Conservation (phyloP, 1,140 invertebrate species). For the Calycopis cecrops region DNA sequence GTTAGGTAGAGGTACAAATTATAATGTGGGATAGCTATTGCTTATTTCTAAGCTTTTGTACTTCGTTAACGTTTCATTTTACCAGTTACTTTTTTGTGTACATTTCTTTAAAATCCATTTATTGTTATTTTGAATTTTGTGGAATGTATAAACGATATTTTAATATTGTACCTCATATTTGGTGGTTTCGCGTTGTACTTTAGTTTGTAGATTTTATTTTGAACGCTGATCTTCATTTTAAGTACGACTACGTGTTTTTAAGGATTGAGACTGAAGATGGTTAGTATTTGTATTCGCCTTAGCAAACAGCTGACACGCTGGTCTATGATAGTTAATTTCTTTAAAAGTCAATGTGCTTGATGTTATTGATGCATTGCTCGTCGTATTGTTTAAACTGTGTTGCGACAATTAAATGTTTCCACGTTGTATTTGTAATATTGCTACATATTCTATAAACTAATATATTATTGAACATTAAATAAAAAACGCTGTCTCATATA, state of each 20-base stretch:
- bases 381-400: conserved; percentile 66
- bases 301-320: neutral
- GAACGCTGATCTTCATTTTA: conserved; percentile 2
- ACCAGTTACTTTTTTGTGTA: neutral
- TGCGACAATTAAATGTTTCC: conserved; percentile 64
- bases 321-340: conserved; percentile 46
- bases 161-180: neutral
- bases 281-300: conserved; percentile 24
- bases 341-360: conserved; percentile 64
- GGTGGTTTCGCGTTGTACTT: neutral
- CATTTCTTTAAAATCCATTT: neutral
- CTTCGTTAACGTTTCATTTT: neutral
- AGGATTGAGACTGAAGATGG: conserved; percentile 45
- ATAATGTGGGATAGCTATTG: conserved; percentile 37
- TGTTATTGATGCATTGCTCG: conserved; percentile 45
- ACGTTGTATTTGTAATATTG: conserved; percentile 72
- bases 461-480: conserved; percentile 71
- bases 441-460: conserved; percentile 69
- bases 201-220: neutral
- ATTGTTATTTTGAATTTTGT: neutral
- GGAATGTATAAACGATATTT: neutral
- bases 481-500: conserved; percentile 72
- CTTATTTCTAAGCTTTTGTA: conserved; percentile 14
- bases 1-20: conserved; percentile 61
- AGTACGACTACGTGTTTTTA: conserved; percentile 17